Evolutionary conservation across 2,113 vertebrate genomes (phyloP).

Genomic region (Martes martes): DNA sequence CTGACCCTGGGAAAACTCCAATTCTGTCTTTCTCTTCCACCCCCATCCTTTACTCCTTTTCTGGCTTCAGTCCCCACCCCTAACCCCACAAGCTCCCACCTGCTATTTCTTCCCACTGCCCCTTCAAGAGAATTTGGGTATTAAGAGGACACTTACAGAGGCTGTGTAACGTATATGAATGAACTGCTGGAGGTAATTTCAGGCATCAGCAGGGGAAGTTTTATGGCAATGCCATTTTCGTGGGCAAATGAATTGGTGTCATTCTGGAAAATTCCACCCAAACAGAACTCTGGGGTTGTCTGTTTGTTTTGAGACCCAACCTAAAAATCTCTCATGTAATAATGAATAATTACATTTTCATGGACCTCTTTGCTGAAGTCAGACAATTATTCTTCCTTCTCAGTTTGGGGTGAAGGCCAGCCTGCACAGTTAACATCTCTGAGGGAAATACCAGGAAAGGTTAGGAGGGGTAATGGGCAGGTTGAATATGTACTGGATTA

Average conservation of each 20-base stretch:
- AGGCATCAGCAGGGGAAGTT: neutral
- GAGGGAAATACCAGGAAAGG: neutral
- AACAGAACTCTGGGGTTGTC: neutral
- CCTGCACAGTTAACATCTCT: neutral
- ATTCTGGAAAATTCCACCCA: neutral
- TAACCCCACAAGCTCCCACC: neutral
- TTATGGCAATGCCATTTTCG: neutral
- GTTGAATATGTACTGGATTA: neutral
- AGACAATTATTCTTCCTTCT: neutral
- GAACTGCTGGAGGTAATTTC: neutral
- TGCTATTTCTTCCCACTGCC: neutral
- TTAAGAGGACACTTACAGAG: neutral
- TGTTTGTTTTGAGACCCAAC: neutral
- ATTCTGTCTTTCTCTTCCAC: neutral
- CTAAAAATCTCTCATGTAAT: neutral
- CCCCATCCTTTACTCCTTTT: neutral
- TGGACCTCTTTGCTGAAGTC: neutral
- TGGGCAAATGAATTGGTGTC: neutral
- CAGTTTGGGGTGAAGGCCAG: neutral
- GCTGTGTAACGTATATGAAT: neutral
- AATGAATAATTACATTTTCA: neutral
- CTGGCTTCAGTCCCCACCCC: neutral
- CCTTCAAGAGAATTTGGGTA: neutral
- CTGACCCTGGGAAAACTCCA: neutral
- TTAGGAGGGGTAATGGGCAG: neutral